phyloP scores from a whole-genome alignment of 2,113 vertebrate species.

The Pampusana beccarii region DNA sequence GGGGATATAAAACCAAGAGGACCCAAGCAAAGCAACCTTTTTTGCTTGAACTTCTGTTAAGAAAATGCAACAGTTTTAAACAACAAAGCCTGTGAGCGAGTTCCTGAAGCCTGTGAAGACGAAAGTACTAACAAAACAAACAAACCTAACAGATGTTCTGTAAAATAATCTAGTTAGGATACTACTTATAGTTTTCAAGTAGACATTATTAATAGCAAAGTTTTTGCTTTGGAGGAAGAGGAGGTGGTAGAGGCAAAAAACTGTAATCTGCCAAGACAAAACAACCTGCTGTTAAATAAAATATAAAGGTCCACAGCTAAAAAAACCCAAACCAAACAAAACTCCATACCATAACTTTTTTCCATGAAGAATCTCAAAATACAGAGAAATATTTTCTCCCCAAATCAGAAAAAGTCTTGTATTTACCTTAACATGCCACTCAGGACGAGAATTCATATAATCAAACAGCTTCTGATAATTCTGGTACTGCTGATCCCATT shows the following conservation, averaged over 20 bases:
- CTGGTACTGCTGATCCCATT: constrained; percentile 91
- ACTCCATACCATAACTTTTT: not conserved
- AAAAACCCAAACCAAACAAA: not conserved
- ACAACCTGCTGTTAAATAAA: not conserved
- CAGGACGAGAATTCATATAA: constrained; percentile 87
- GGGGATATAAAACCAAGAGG: not conserved
- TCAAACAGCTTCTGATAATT: constrained; percentile 94
- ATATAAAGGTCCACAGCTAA: not conserved
- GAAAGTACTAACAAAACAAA: not conserved
- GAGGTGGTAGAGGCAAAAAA: not conserved
- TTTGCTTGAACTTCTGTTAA: not conserved
- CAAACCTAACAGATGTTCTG: not conserved
- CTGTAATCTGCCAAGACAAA: not conserved
- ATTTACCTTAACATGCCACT: constrained; percentile 88
- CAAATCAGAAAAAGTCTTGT: not conserved
- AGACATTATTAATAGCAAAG: not conserved
- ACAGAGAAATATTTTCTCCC: not conserved
- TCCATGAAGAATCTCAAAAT: not conserved
- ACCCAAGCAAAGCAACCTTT: not conserved
- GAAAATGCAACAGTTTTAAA: not conserved
- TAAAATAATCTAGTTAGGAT: not conserved
- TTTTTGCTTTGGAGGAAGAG: not conserved
- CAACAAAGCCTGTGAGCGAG: not conserved
- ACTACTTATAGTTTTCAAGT: not conserved
- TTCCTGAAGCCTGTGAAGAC: not conserved